These are phyloP conservation scores for Apis cerana DNA, from an alignment of 1,140 invertebrate species.

Conservation along the genomic window DNA sequence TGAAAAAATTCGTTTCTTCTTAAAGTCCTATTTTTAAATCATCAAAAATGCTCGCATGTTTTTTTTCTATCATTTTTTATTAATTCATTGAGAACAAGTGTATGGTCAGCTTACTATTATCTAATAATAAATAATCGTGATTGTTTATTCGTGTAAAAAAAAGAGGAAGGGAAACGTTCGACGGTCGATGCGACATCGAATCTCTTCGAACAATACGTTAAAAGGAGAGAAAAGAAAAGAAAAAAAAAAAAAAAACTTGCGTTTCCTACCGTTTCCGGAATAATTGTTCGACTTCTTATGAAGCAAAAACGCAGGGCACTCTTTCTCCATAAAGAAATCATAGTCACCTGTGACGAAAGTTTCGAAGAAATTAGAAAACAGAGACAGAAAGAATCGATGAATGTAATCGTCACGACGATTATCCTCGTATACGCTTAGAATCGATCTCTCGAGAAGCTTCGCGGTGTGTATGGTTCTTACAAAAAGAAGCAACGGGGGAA, in stretches of 20 bases:
- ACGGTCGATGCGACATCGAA: not conserved
- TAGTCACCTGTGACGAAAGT: not conserved
- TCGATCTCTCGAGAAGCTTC: slow-evolving; percentile 13
- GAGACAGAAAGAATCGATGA: not conserved
- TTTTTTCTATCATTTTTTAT: slow-evolving; percentile 30
- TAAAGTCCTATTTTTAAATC: not conserved
- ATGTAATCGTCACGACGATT: slow-evolving; percentile 20
- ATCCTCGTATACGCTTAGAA: slow-evolving; percentile 31
- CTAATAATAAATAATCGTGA: slow-evolving; percentile 56
- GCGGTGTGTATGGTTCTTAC: not conserved
- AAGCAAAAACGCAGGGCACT: not conserved
- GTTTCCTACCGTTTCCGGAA: slow-evolving; percentile 16
- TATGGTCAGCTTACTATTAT: slow-evolving; percentile 49
- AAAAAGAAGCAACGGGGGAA: slow-evolving; percentile 11
- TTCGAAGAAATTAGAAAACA: not conserved
- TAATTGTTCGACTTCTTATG: not conserved
- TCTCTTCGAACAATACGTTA: slow-evolving; percentile 40
- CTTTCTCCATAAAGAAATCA: not conserved
- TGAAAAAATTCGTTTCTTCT: not conserved
- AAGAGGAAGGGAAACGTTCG: not conserved
- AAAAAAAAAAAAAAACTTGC: slow-evolving; percentile 30
- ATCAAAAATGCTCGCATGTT: not conserved
- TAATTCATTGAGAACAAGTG: slow-evolving; percentile 50
- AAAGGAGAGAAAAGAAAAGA: no score
- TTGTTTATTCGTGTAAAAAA: slow-evolving; percentile 47